These are phyloP conservation scores for Stenodema calcarata DNA, from an alignment of 2,888 invertebrate species.

Conservation along the genomic window DNA sequence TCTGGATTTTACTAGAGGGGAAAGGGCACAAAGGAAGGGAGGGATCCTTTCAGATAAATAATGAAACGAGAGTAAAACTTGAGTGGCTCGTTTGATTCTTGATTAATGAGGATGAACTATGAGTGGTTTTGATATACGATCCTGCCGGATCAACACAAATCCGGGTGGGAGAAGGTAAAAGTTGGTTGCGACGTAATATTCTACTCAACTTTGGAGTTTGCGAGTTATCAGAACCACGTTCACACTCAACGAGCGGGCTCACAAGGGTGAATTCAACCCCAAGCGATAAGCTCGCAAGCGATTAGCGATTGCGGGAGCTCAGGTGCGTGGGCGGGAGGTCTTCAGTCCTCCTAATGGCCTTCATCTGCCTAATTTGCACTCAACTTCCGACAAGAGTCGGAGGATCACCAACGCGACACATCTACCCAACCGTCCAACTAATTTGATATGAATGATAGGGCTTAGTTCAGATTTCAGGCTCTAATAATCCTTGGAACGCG, in stretches of 20 bases:
- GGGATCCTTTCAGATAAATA: neutral
- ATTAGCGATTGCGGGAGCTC: neutral
- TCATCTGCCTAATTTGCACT: neutral
- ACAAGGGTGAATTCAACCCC: neutral
- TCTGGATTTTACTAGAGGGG: too few relatives aligned
- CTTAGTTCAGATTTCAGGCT: neutral
- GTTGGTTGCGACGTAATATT: neutral
- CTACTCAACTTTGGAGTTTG: neutral
- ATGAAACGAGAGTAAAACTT: neutral
- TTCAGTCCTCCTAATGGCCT: neutral
- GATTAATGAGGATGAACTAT: neutral
- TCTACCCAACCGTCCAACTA: neutral
- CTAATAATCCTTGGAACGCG: neutral
- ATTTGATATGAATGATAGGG: neutral
- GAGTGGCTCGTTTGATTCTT: neutral
- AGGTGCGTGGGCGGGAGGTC: neutral
- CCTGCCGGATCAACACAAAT: neutral
- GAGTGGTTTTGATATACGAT: neutral
- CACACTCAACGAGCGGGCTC: neutral
- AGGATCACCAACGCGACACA: neutral
- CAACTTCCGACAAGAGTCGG: neutral
- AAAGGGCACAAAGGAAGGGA: too few relatives aligned
- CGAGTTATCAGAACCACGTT: neutral
- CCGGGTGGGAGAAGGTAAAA: neutral
- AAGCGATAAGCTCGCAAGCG: neutral